Evolutionary conservation across 2,888 invertebrate genomes (phyloP), one percentile per base, ranked within the genome.

Genomic region (Muscina levida): DNA sequence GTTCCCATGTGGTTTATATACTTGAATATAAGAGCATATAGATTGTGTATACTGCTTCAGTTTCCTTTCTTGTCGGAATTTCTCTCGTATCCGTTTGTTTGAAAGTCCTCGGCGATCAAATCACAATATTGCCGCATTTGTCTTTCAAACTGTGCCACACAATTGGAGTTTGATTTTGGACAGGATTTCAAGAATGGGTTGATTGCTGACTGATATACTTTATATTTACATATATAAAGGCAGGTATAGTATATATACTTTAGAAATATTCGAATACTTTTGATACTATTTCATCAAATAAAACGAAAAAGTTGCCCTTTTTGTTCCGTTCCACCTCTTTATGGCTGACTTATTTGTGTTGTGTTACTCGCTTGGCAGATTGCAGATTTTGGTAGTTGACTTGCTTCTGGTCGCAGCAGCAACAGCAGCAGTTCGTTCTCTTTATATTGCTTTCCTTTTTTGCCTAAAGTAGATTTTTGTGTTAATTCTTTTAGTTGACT

Each of bases 361-460:
- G 46, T 42, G 31, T 85, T 87, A n/a, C 85, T 87, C 87, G 84
- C 87, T 88, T 85, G 73, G 74, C 83, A 31, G 31, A 8, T 31
- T 31, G 8, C 31, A 31, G 31, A 31, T 31, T 31, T 3, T 86
- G 84, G 84, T 24, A 26, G 39, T 17, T 59, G 17, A 6, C 37
- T 81, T 87, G 79, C 83, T 85, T 79, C 74, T 83, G 42, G 57
- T 67, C 17, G 65, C 51, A 70, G 66, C 59, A 31, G 2, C 17
- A 48, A 17, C 15, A n/a, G n/a, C n/a, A 24, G 17, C 11, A 3
- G 17, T 51, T 53, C 67, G 76, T 76, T n/a, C 77, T 72, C 44
- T 42, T 77, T 22, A 42, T 72, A 39, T 72, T 31, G 66, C 68
- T 77, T 67, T 71, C 77, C 75, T 73, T 85, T 75, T 65, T 11